Base-by-base conservation (phyloP, 1,140 invertebrate species). In the Dendrolimus punctatus region DNA sequence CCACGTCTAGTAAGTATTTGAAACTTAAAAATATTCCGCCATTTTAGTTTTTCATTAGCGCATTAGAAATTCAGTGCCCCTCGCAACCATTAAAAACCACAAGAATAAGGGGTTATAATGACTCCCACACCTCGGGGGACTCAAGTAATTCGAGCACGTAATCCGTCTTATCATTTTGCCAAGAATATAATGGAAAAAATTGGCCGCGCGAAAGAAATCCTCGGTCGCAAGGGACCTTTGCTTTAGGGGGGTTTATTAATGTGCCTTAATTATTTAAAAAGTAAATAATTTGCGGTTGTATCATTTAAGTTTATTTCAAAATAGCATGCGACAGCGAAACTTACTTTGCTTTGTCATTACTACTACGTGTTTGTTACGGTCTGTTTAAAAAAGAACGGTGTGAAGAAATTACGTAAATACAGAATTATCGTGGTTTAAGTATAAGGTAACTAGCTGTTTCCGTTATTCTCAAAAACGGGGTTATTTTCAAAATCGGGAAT, bases 151-250 rank as follows among this genome's bases (percentile, higher is more conserved):
- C 65, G 69, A 76, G 65, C 63, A 74, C 62, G 61, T 79, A 83
- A 83, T 83, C 80, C 80, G 77, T 83, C 80, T 83, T 83, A 80
- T 76, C 69, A 66, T 72, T 78, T 66, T 46, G 57, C 68, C 76
- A 76, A 72, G 71, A 53, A 70, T 61, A 70, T 79, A 83, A 80
- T 80, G 80, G 77, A 80, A 83, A 76, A 73, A 64, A 76, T 70
- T 79, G 65, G 71, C 53, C 53, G 66, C 48, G 40, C 51, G 62
- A 68, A 74, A 74, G 70, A 78, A 77, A 71, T 73, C 67, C 59
- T 49, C 40, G 43, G 48, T 60, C 62, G 70, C 47, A 60, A 58
- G 76, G 73, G 57, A 64, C 43, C 37, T 10, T 43, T 36, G 23
- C 8, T 48, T 52, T 49, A 53, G 60, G 55, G 51, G 51, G 41